Evolutionary conservation across 2,888 invertebrate species (phyloP).

Genomic region (Dryadula phaetusa): DNA sequence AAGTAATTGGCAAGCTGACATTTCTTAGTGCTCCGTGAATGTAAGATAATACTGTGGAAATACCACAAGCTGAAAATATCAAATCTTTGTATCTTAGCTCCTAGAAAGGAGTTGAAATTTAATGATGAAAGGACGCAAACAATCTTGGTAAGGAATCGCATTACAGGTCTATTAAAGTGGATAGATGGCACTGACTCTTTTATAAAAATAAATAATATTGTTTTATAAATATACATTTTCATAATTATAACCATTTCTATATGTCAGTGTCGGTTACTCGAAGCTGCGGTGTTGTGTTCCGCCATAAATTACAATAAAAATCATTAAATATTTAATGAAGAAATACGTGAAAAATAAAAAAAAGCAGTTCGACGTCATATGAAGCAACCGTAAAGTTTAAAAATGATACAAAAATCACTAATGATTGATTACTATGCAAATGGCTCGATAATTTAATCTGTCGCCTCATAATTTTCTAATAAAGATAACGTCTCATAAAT

Average conservation of each 20-base stretch:
- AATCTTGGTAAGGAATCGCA: slow-evolving; percentile 25
- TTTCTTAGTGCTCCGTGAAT: slow-evolving; percentile 42
- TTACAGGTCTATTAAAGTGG: slow-evolving; percentile 9
- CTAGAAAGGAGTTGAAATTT: slow-evolving; percentile 33
- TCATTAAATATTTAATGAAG: too few species aligned
- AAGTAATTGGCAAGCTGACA: slow-evolving; percentile 47
- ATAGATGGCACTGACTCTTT: neutral
- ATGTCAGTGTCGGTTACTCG: too few species aligned
- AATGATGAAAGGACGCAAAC: slow-evolving; percentile 28
- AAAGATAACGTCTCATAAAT: slow-evolving; percentile 29
- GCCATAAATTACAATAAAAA: too few species aligned
- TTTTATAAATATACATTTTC: too few species aligned
- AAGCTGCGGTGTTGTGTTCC: too few species aligned
- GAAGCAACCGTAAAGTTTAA: neutral
- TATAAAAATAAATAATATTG: neutral
- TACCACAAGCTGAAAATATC: slow-evolving; percentile 44
- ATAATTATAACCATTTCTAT: too few species aligned
- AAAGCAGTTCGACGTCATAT: too few species aligned
- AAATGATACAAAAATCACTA: neutral
- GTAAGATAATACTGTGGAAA: slow-evolving; percentile 37
- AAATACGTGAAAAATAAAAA: too few species aligned
- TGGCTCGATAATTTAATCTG: neutral
- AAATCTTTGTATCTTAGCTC: slow-evolving; percentile 35
- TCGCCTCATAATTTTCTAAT: neutral
- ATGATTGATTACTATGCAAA: slow-evolving; percentile 3